A percentile compares a stretch with the other conserved stretches of the same genome.
Evolutionary conservation across 1,140 invertebrate genomes (phyloP).

Genomic region (Drosophila hydei): DNA sequence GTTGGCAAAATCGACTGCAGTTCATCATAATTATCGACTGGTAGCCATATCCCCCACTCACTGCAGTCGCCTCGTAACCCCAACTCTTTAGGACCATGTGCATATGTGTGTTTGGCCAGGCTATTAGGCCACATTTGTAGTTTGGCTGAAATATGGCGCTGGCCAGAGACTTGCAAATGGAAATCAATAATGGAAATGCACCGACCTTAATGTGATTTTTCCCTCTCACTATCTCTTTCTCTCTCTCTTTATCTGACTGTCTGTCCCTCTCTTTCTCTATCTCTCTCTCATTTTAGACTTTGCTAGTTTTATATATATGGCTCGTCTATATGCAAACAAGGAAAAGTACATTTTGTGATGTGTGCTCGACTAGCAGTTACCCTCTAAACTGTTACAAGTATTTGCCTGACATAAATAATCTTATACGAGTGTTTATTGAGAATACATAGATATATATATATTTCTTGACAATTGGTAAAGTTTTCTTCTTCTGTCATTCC

Average conservation of each 20-base stretch:
- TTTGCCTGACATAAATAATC: too few species aligned
- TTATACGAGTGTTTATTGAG: too few species aligned
- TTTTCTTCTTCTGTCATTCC: too few species aligned
- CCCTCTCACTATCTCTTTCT: background rate
- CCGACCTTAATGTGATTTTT: slow-evolving; percentile 28
- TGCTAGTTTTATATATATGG: slow-evolving; percentile 16
- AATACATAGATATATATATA: too few species aligned
- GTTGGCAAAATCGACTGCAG: slow-evolving; percentile 28
- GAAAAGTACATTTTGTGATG: background rate
- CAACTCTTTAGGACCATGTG: background rate
- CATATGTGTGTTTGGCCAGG: background rate
- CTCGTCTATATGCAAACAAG: slow-evolving; percentile 2
- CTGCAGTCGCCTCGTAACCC: background rate
- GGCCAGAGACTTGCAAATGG: slow-evolving; percentile 55
- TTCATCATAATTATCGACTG: slow-evolving; percentile 10
- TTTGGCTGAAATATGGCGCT: slow-evolving; percentile 16
- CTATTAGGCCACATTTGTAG: slow-evolving; percentile 32
- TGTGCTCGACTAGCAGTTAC: background rate
- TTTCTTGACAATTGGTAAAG: too few species aligned
- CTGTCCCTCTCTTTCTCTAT: background rate
- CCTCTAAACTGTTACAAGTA: too few species aligned
- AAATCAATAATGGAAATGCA: slow-evolving; percentile 71
- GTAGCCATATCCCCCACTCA: too few species aligned
- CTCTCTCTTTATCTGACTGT: background rate
- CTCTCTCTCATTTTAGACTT: too few species aligned